A percentile compares a stretch with the other conserved stretches of the same genome.
Evolutionary conservation across 2,888 invertebrate genomes (phyloP).

Genomic region (Pocota personata): DNA sequence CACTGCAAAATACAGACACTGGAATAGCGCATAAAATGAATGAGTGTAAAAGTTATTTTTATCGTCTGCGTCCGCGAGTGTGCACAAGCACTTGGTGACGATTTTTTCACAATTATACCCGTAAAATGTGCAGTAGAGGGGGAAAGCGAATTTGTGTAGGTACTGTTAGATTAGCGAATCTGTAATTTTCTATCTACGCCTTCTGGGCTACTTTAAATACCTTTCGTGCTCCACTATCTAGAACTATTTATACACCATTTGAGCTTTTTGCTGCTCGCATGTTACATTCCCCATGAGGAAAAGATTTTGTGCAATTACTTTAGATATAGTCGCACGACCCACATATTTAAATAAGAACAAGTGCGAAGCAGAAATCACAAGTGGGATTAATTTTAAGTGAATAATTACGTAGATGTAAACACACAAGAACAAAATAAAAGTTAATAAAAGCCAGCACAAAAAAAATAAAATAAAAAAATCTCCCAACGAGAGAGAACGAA

Average conservation of each 20-base stretch:
- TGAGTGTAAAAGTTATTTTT: conserved; percentile 38
- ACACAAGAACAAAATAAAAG: neutral
- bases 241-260: conserved; percentile 14
- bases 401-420: conserved; percentile 45
- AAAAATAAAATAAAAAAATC: neutral
- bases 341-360: conserved; percentile 52
- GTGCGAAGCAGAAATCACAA: conserved; percentile 43
- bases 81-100: conserved; percentile 39
- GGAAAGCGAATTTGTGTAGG: neutral
- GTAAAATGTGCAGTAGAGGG: neutral
- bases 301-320: conserved; percentile 14
- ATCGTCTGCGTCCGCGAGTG: conserved; percentile 27
- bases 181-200: conserved; percentile 14
- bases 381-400: conserved; percentile 62
- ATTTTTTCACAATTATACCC: conserved; percentile 40
- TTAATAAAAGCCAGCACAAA: neutral
- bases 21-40: neutral
- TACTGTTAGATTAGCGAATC: neutral
- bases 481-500: neutral
- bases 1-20: conserved; percentile 27
- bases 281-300: conserved; percentile 18
- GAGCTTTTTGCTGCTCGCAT: conserved; percentile 42
- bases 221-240: conserved; percentile 19
- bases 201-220: conserved; percentile 23
- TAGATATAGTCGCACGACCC: conserved; percentile 25